These are phyloP conservation scores for Elaphurus davidianus DNA, from an alignment of 2,113 vertebrate species.

Conservation along the genomic window DNA sequence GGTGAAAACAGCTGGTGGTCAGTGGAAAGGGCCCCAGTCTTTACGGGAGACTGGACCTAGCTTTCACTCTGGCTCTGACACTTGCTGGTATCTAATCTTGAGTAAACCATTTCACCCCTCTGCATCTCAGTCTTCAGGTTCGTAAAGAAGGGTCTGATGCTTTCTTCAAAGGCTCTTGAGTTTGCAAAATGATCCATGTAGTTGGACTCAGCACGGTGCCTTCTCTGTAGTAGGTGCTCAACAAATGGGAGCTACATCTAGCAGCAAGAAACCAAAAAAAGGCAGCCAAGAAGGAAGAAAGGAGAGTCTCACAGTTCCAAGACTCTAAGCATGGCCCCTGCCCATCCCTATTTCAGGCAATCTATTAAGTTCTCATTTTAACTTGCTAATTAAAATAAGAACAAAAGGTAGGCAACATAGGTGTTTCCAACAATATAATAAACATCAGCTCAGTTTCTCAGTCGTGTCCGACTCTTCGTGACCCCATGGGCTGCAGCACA, in stretches of 20 bases:
- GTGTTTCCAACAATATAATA: neutral
- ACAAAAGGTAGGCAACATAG: neutral
- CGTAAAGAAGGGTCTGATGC: neutral
- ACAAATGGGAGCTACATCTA: neutral
- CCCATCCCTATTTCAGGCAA: neutral
- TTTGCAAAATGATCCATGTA: neutral
- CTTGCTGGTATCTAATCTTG: neutral
- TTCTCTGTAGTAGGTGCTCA: neutral
- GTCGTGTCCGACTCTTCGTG: neutral
- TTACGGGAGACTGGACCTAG: neutral
- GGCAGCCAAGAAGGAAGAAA: neutral
- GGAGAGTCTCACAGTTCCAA: neutral
- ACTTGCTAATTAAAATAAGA: neutral
- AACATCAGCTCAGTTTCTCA: neutral
- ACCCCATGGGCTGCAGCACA: neutral
- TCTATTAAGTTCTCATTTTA: neutral
- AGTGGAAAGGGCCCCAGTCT: neutral
- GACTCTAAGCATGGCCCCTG: neutral
- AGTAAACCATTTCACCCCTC: neutral
- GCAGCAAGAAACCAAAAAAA: neutral
- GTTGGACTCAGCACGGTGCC: too few relatives aligned
- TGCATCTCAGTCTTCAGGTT: neutral
- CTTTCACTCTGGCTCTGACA: neutral
- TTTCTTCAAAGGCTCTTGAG: rapidly evolving
- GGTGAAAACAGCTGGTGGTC: too few relatives aligned